A percentile compares a stretch with the other conserved stretches of the same genome.
phyloP scores from a whole-genome alignment of 2,113 vertebrate genomes.

The Pholis gunnellus region DNA sequence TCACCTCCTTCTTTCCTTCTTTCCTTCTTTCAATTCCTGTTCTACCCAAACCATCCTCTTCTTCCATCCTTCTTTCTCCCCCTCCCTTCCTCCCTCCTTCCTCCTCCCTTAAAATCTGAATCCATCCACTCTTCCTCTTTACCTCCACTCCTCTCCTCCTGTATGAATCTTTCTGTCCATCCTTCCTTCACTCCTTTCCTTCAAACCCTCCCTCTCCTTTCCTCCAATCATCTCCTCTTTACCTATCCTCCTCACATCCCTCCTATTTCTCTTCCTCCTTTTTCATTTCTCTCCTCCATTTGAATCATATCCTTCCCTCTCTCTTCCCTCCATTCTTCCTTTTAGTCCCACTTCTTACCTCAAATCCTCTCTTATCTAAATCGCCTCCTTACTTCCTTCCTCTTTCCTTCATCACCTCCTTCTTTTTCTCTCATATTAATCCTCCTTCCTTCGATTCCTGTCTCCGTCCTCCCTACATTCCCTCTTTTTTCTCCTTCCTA shows the following conservation, averaged over 20 bases:
- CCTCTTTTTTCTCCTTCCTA: too few species aligned
- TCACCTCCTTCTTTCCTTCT: not conserved
- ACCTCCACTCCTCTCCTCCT: not conserved
- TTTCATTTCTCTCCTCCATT: not conserved
- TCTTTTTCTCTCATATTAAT: not conserved
- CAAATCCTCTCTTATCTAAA: not conserved
- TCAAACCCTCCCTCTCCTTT: not conserved
- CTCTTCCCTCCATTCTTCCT: not conserved
- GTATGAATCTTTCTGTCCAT: not conserved
- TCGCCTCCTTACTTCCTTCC: not conserved
- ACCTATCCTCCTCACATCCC: not conserved
- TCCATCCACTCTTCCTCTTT: not conserved
- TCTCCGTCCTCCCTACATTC: not conserved
- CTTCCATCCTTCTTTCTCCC: not conserved
- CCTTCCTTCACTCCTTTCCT: not conserved
- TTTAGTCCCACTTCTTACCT: not conserved
- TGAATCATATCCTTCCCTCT: not conserved
- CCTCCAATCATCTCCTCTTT: not conserved
- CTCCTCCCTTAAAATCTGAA: not conserved
- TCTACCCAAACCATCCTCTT: not conserved
- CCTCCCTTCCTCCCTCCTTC: not conserved
- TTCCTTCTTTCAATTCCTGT: not conserved
- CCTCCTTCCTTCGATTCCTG: not conserved
- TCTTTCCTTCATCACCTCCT: not conserved
- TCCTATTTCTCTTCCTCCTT: not conserved